Conservation (phyloP, 2,888 invertebrate genomes). For the Drosophila barbarae region DNA sequence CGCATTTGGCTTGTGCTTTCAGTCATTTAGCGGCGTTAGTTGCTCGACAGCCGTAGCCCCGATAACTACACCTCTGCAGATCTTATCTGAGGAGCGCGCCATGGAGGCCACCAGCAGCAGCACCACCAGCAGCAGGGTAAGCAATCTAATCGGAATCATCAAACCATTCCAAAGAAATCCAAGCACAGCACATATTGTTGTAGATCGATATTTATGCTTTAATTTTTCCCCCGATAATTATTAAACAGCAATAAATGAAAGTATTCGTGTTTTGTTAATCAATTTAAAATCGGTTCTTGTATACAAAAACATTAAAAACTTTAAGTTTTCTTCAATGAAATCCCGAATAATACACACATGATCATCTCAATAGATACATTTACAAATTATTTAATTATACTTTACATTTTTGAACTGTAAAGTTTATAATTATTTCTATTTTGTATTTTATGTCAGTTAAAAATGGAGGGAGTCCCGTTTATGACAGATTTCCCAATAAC, state of each 20-base stretch:
- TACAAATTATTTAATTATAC: neutral
- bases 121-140: neutral
- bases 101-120: constrained; percentile 11
- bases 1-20: neutral
- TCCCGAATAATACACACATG: neutral
- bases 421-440: neutral
- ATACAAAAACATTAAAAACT: neutral
- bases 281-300: neutral
- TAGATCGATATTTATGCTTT: neutral
- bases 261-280: neutral
- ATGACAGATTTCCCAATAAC: neutral
- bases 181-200: too few species aligned
- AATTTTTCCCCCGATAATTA: neutral
- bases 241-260: neutral
- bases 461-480: neutral
- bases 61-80: constrained; percentile 12
- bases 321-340: neutral
- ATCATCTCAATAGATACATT: neutral
- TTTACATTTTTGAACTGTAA: neutral
- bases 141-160: constrained; percentile 7
- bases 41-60: constrained; percentile 7
- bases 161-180: neutral
- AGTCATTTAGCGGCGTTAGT: constrained; percentile 6
- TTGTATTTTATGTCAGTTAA: neutral
- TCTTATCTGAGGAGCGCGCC: constrained; percentile 8